Conservation (phyloP, 2,797 vertebrate species). For the Spinibarbus caldwelli region DNA sequence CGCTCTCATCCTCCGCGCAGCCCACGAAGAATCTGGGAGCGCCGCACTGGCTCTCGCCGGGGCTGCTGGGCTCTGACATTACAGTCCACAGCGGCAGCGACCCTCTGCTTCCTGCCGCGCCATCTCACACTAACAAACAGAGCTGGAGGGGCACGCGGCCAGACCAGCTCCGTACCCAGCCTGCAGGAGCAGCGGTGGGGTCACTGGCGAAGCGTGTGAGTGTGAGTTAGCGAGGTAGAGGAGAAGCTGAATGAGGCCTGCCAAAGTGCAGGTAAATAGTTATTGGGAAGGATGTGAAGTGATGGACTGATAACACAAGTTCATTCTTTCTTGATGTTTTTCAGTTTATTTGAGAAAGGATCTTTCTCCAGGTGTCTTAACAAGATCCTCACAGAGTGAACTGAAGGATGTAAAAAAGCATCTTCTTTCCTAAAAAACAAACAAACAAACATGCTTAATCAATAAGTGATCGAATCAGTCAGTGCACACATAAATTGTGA, state of each 20-base stretch:
- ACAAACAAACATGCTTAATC: not conserved
- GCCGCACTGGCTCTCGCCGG: constrained; percentile 86
- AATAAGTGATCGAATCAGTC: not conserved
- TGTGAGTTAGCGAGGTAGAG: not conserved
- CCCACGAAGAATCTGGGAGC: constrained; percentile 97
- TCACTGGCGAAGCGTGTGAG: constrained; percentile 43
- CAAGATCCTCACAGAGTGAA: not conserved
- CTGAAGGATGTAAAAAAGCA: not conserved
- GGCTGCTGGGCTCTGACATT: constrained; percentile 94
- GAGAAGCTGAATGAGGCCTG: not conserved
- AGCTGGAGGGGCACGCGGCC: constrained; percentile 53
- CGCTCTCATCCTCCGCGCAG: constrained; percentile 96
- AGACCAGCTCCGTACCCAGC: constrained; percentile 59
- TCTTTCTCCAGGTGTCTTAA: not conserved
- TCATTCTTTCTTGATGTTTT: not conserved
- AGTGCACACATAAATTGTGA: not conserved
- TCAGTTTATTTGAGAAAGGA: not conserved
- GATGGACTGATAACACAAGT: not conserved
- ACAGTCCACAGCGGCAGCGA: constrained; percentile 81
- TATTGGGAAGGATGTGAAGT: not conserved
- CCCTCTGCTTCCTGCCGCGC: constrained; percentile 82
- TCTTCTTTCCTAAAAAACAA: constrained; percentile 18
- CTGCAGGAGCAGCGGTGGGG: constrained; percentile 62
- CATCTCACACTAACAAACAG: constrained; percentile 79
- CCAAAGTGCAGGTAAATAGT: not conserved